Conservation (phyloP, 2,113 vertebrate genomes). For the Urocitellus parryii region DNA sequence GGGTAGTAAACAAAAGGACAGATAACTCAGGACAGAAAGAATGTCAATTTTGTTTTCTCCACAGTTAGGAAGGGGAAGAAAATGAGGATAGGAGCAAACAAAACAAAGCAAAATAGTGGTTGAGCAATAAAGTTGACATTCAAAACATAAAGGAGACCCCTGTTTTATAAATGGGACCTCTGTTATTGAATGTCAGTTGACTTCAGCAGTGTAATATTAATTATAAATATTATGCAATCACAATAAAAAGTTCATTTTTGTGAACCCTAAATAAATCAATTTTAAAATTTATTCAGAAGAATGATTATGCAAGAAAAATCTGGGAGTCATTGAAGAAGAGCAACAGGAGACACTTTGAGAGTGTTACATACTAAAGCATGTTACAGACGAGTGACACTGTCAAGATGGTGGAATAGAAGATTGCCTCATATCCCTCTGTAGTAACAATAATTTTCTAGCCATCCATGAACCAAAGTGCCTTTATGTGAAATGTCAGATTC, state of each 20-base stretch:
- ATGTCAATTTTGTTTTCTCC: too few relatives aligned
- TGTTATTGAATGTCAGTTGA: neutral
- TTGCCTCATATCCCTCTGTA: neutral
- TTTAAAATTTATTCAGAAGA: neutral
- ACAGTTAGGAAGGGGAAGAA: too few relatives aligned
- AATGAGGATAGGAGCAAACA: too few relatives aligned
- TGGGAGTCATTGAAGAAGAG: neutral
- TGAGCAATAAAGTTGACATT: too few relatives aligned
- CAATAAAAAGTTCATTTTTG: neutral
- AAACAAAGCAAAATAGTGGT: too few relatives aligned
- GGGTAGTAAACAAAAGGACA: too few relatives aligned
- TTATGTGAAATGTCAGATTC: too few relatives aligned
- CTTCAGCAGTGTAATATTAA: neutral
- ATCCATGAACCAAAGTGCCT: neutral
- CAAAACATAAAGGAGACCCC: too few relatives aligned
- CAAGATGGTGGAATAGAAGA: neutral
- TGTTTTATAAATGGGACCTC: too few relatives aligned
- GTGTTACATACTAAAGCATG: neutral
- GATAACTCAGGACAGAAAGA: too few relatives aligned
- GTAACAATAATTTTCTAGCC: neutral
- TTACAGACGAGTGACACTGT: neutral
- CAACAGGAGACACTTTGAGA: rapidly evolving
- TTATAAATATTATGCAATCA: neutral
- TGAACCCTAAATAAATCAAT: neutral
- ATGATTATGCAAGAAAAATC: neutral